Percentiles rank a stretch among this genome's conserved stretches.
phyloP scores from a whole-genome alignment of 1,140 invertebrate genomes.

The Heliconius congener region DNA sequence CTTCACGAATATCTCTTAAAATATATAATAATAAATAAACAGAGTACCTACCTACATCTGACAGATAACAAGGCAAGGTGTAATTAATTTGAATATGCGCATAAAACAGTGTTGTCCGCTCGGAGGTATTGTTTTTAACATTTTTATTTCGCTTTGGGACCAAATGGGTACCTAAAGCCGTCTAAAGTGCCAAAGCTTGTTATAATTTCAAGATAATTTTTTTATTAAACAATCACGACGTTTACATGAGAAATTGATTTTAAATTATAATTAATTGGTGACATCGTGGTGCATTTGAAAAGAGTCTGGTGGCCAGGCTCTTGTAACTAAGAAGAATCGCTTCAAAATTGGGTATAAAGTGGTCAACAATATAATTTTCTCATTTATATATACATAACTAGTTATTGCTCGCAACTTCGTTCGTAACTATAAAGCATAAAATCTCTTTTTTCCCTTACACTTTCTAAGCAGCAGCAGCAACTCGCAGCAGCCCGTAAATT shows the following conservation, averaged over 20 bases:
- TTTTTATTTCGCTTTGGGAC: conserved; percentile 4
- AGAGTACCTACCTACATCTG: neutral
- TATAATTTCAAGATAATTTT: conserved; percentile 4
- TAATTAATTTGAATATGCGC: conserved; percentile 14
- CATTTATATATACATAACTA: too few relatives aligned
- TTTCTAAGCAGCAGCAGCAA: too few relatives aligned
- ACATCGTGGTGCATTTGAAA: neutral
- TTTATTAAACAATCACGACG: neutral
- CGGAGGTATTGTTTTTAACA: neutral
- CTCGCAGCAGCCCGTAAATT: too few relatives aligned
- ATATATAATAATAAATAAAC: conserved; percentile 11
- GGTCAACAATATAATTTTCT: too few relatives aligned
- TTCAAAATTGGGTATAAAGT: too few relatives aligned
- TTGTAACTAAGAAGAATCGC: too few relatives aligned
- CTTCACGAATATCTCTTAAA: neutral
- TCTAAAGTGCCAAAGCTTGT: conserved; percentile 10
- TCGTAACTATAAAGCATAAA: too few relatives aligned
- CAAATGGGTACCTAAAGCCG: conserved; percentile 1
- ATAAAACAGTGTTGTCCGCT: neutral
- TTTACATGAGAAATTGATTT: conserved; percentile 9
- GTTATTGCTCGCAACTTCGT: too few relatives aligned
- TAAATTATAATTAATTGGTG: conserved; percentile 6
- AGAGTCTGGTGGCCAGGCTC: too few relatives aligned
- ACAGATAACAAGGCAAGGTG: conserved; percentile 3
- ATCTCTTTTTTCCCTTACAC: too few relatives aligned